phyloP scores from a whole-genome alignment of 2,888 invertebrate genomes.

The Oscheius sp. region DNA sequence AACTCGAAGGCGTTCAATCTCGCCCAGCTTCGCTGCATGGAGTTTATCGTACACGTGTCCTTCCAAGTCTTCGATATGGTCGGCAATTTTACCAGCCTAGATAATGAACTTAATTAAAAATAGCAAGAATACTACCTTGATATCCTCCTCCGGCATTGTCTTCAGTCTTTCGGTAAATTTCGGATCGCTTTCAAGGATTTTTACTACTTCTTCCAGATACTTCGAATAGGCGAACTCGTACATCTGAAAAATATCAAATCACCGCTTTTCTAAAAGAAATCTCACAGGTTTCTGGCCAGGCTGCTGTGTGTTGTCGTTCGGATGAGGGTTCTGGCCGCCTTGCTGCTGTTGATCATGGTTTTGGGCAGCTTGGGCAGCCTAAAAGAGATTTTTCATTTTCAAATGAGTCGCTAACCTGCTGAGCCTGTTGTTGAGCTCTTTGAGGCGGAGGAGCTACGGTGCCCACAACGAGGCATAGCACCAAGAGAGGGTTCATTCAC shows the following conservation, averaged over 20 bases:
- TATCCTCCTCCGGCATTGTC: conserved; percentile 68
- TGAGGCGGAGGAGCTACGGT: conserved; percentile 35
- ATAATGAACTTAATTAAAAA: conserved; percentile 18
- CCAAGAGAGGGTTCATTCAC: conserved; percentile 36
- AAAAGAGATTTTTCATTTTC: not conserved
- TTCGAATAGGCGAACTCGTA: conserved; percentile 70
- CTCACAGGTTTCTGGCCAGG: conserved; percentile 35
- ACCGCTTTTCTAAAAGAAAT: not conserved
- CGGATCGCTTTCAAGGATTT: conserved; percentile 69
- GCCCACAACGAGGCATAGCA: conserved; percentile 20
- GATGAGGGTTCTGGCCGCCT: conserved; percentile 12
- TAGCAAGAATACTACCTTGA: conserved; percentile 59
- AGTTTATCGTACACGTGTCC: conserved; percentile 64
- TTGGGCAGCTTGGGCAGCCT: conserved; percentile 28
- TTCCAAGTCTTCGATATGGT: conserved; percentile 69
- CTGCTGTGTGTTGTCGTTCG: conserved; percentile 24
- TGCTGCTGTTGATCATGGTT: conserved; percentile 11
- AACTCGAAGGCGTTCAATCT: conserved; percentile 67
- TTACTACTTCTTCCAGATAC: conserved; percentile 71
- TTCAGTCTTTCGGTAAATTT: conserved; percentile 67
- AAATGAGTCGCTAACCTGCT: conserved; percentile 14
- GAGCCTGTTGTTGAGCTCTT: conserved; percentile 24
- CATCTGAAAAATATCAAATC: conserved; percentile 44
- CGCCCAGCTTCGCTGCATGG: conserved; percentile 66
- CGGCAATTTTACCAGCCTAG: conserved; percentile 69